Conservation (phyloP, 2,888 invertebrate species). For the Branchipolynoe longqiensis region DNA sequence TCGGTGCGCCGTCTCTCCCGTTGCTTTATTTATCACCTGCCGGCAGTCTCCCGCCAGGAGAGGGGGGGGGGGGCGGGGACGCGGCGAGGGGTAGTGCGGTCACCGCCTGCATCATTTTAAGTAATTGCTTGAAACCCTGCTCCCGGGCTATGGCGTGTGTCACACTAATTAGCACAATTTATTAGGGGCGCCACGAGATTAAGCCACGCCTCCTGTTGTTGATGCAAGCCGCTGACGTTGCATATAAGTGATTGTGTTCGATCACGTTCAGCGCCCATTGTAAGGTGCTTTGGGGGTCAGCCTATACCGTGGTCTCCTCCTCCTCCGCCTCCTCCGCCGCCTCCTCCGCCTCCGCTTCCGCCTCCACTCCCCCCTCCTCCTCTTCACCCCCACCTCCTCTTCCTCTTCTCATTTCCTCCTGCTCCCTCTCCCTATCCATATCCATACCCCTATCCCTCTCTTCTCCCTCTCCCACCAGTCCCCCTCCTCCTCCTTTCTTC, state of each 20-base stretch:
- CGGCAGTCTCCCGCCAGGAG: background rate
- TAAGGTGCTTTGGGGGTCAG: background rate
- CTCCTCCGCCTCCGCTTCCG: background rate
- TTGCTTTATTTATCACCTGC: constrained; percentile 28
- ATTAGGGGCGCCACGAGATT: background rate
- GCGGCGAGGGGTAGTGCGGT: too few relatives aligned
- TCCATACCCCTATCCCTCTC: too few relatives aligned
- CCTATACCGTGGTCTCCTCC: background rate
- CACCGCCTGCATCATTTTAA: constrained; percentile 52
- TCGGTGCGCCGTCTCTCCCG: background rate
- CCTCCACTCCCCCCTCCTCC: background rate
- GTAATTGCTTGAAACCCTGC: constrained; percentile 48
- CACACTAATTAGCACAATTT: constrained; percentile 36
- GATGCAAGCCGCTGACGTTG: constrained; percentile 19
- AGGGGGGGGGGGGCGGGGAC: too few relatives aligned
- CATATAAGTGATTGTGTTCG: background rate
- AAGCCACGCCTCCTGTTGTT: background rate
- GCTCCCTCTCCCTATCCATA: too few relatives aligned
- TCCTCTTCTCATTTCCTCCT: too few relatives aligned
- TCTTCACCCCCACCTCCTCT: too few relatives aligned
- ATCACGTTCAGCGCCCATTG: background rate
- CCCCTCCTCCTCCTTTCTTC: too few relatives aligned
- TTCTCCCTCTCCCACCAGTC: too few relatives aligned
- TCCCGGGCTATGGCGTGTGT: background rate
- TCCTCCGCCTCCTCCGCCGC: background rate